Percentiles rank a stretch among this genome's conserved stretches.
Evolutionary conservation across 2,888 invertebrate species (phyloP).

Genomic region (Tyria jacobaeae): DNA sequence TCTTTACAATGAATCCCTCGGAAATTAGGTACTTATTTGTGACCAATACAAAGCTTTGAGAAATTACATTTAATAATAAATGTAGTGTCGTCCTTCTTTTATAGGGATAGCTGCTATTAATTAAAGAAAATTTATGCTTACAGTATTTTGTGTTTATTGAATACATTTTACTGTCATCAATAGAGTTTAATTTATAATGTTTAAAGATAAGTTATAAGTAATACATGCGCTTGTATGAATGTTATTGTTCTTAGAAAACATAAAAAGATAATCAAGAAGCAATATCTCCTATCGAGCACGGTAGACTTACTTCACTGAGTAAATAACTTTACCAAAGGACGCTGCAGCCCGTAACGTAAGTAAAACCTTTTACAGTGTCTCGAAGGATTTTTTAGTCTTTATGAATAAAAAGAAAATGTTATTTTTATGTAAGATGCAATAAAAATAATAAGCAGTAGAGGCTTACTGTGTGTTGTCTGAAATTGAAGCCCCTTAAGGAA

Average conservation of each 20-base stretch:
- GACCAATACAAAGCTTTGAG: constrained; percentile 31
- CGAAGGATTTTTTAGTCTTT: background rate
- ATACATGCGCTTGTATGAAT: no score
- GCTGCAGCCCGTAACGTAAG: background rate
- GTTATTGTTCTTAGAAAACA: background rate
- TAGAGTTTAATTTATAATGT: no score
- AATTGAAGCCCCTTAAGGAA: background rate
- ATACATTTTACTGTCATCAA: no score
- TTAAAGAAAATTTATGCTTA: background rate
- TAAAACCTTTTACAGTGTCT: constrained; percentile 5
- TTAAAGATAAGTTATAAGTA: no score
- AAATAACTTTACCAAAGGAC: background rate
- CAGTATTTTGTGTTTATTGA: background rate
- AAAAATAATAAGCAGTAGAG: background rate
- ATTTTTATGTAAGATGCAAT: no score
- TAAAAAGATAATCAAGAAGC: background rate
- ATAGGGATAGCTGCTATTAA: constrained; percentile 1
- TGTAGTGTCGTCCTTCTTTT: constrained; percentile 25
- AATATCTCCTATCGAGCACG: background rate
- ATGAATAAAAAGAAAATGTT: background rate
- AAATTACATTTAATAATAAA: constrained; percentile 27
- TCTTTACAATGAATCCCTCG: constrained; percentile 36
- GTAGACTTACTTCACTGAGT: background rate
- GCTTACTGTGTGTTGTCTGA: background rate
- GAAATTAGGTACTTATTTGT: constrained; percentile 41